phyloP scores from a whole-genome alignment of 2,888 invertebrate genomes.

The Volucella zonaria region DNA sequence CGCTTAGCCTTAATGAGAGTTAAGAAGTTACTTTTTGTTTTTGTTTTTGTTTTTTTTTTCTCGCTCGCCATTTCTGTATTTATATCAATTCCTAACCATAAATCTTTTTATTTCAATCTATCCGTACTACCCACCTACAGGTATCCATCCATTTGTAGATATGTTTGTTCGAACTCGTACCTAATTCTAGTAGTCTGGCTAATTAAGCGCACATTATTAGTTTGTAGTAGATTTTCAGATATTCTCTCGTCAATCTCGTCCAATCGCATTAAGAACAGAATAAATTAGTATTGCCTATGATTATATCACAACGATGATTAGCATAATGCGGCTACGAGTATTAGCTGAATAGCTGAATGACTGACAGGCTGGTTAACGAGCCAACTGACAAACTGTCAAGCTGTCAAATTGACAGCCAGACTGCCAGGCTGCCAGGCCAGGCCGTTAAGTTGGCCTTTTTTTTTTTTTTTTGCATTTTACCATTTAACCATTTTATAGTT shows the following conservation, averaged over 20 bases:
- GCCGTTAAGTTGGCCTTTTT: constrained; percentile 1
- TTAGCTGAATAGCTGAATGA: constrained; percentile 7
- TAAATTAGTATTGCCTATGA: constrained; percentile 57
- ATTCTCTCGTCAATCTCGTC: constrained; percentile 57
- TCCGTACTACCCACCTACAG: constrained; percentile 29
- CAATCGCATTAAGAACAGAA: constrained; percentile 18
- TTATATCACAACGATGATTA: constrained; percentile 48
- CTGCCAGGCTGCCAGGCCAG: background rate
- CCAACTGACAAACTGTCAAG: constrained; percentile 2
- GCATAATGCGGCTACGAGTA: constrained; percentile 51
- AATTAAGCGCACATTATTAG: constrained; percentile 69
- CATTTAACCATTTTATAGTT: constrained; percentile 41
- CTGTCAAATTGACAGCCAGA: constrained; percentile 5
- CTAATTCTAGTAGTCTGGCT: constrained; percentile 17
- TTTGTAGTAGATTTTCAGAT: constrained; percentile 24
- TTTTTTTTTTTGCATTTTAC: constrained; percentile 27
- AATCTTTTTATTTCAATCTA: constrained; percentile 63
- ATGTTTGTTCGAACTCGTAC: background rate
- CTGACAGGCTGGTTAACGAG: constrained; percentile 6
- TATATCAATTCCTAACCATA: constrained; percentile 57
- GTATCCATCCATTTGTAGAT: constrained; percentile 32
- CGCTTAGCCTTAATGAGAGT: constrained; percentile 73
- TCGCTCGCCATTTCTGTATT: constrained; percentile 17
- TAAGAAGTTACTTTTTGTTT: constrained; percentile 47
- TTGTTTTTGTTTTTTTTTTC: constrained; percentile 31